phyloP scores from a whole-genome alignment of 2,113 vertebrate species.

The Myiozetetes cayanensis region DNA sequence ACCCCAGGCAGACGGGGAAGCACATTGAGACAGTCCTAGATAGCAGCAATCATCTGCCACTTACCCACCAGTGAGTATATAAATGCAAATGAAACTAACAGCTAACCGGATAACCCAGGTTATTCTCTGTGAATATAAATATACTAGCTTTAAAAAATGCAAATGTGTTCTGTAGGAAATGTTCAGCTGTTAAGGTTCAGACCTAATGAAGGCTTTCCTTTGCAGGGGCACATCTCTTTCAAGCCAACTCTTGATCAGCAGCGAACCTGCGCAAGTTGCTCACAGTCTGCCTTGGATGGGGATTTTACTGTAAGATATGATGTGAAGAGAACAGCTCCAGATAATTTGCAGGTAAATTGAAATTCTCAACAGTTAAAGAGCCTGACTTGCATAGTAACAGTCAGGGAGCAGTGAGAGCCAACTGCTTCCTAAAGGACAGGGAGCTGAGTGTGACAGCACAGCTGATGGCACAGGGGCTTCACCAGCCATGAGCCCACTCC shows the following conservation, averaged over 20 bases:
- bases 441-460: not conserved
- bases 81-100: not conserved
- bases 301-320: constrained; percentile 88
- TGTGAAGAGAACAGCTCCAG: constrained; percentile 78
- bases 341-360: constrained; percentile 82
- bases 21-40: not conserved
- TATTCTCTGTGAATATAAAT: not conserved
- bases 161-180: not conserved
- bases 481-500: not conserved
- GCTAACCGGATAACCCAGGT: not conserved
- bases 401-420: not conserved
- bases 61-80: not conserved
- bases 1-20: not conserved
- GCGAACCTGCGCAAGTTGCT: constrained; percentile 79
- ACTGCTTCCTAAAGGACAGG: not conserved
- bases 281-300: constrained; percentile 80
- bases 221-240: constrained; percentile 85
- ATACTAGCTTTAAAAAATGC: not conserved
- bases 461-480: not conserved
- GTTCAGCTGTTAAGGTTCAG: not conserved
- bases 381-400: not conserved
- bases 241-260: constrained; percentile 86
- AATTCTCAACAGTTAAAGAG: not conserved
- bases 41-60: not conserved
- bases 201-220: not conserved